Conservation (phyloP, 2,113 vertebrate genomes). For the Triplophysa siluroides region DNA sequence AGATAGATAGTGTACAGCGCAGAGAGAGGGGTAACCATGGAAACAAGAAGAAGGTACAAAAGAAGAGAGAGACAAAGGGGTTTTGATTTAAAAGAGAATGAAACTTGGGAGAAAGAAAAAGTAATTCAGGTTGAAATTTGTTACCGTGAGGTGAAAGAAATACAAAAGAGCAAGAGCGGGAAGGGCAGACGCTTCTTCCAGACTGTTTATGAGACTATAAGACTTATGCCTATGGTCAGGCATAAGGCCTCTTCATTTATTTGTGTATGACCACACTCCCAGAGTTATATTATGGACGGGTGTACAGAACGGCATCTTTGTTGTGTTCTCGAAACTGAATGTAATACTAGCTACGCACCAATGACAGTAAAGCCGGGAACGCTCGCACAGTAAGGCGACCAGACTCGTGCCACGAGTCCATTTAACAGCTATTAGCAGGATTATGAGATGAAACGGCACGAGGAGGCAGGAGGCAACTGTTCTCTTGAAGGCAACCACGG, state of each 20-base stretch:
- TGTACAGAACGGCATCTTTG: background rate
- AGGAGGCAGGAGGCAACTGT: slow-evolving; percentile 30
- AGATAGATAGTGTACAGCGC: slow-evolving; percentile 82
- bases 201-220: slow-evolving; percentile 61
- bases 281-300: background rate
- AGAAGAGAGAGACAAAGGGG: slow-evolving; percentile 83
- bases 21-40: slow-evolving; percentile 83
- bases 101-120: slow-evolving; percentile 79
- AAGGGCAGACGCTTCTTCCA: slow-evolving; percentile 53
- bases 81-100: slow-evolving; percentile 83
- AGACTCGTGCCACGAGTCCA: slow-evolving; percentile 9
- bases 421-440: slow-evolving; percentile 40
- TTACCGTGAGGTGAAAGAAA: slow-evolving; percentile 72
- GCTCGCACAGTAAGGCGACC: background rate
- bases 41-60: slow-evolving; percentile 84
- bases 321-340: background rate
- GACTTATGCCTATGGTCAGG: slow-evolving; percentile 50
- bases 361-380: background rate
- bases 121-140: slow-evolving; percentile 79
- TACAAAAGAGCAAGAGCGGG: slow-evolving; percentile 66
- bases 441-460: slow-evolving; percentile 21
- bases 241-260: slow-evolving; percentile 67
- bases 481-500: slow-evolving; percentile 3
- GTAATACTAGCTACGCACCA: background rate
- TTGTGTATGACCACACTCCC: slow-evolving; percentile 66